These are phyloP conservation scores for Cheilosia grossa DNA, from an alignment of 2,888 invertebrate species.

Conservation along the genomic window DNA sequence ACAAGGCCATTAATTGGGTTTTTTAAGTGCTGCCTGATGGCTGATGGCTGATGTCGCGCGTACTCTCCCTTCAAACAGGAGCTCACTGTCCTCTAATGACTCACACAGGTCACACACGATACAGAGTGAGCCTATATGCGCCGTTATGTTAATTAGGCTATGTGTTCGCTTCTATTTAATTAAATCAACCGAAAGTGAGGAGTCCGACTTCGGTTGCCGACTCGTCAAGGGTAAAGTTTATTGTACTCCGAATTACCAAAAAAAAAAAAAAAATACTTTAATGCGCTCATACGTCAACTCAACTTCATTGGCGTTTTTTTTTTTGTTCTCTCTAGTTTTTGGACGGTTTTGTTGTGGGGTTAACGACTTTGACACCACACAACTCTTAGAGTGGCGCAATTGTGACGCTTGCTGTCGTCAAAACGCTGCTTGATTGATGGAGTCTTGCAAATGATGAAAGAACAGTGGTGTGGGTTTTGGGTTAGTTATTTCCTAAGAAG, in stretches of 20 bases:
- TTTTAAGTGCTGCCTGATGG: conserved; percentile 17
- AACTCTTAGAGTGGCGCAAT: conserved; percentile 27
- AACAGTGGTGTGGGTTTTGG: conserved; percentile 7
- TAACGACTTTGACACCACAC: conserved; percentile 66
- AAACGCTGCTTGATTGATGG: conserved; percentile 53
- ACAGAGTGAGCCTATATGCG: conserved; percentile 36
- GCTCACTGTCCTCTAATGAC: conserved; percentile 68
- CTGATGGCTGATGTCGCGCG: conserved; percentile 21
- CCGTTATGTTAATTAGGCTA: conserved; percentile 67
- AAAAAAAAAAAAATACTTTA: conserved; percentile 15
- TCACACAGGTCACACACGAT: conserved; percentile 38
- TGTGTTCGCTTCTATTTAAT: conserved; percentile 69
- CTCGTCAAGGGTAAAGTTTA: conserved; percentile 58
- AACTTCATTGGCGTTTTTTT: conserved; percentile 31
- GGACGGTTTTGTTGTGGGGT: conserved; percentile 16
- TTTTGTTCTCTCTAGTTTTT: neutral
- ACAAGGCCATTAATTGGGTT: conserved; percentile 64
- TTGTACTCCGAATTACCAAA: conserved; percentile 22
- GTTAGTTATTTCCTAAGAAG: too few species aligned
- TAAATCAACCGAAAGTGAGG: conserved; percentile 70
- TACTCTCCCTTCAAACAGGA: neutral
- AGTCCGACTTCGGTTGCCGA: conserved; percentile 12
- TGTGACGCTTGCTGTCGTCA: conserved; percentile 42
- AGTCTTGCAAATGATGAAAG: neutral
- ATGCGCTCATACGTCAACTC: conserved; percentile 57